A percentile compares a stretch with the other conserved stretches of the same genome.
phyloP scores from a whole-genome alignment of 2,113 vertebrate species.

The Egretta garzetta region DNA sequence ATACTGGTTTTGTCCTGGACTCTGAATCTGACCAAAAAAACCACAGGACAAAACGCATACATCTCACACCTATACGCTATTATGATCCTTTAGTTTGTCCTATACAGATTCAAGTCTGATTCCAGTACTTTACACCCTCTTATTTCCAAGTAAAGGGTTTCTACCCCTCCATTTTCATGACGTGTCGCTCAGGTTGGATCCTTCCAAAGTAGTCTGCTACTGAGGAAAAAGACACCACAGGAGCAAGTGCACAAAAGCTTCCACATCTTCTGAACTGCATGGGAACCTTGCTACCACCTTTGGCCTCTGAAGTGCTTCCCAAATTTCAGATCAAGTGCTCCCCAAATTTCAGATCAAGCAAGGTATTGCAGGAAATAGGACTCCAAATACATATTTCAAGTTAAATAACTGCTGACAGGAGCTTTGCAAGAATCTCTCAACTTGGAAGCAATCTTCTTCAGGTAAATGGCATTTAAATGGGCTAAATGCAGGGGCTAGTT shows the following conservation, averaged over 20 bases:
- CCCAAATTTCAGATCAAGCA: neutral
- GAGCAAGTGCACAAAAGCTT: neutral
- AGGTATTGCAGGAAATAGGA: neutral
- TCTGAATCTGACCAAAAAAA: neutral
- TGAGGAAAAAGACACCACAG: neutral
- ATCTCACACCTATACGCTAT: neutral
- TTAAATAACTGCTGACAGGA: neutral
- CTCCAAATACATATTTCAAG: neutral
- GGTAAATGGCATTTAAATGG: neutral
- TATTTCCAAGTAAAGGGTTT: neutral
- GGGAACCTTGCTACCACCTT: neutral
- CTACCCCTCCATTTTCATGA: neutral
- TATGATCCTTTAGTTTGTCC: neutral
- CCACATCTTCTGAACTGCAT: neutral
- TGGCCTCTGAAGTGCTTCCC: neutral
- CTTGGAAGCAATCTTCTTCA: neutral
- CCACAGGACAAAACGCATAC: neutral
- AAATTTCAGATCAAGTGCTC: neutral
- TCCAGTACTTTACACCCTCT: neutral
- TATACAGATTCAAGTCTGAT: neutral
- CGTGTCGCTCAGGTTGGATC: neutral
- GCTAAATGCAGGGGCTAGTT: neutral
- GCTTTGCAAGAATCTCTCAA: neutral
- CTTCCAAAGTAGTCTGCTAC: rapidly evolving
- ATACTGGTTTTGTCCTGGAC: neutral